Evolutionary conservation across 2,797 vertebrate genomes (phyloP).

Genomic region (Thaleichthys pacificus): DNA sequence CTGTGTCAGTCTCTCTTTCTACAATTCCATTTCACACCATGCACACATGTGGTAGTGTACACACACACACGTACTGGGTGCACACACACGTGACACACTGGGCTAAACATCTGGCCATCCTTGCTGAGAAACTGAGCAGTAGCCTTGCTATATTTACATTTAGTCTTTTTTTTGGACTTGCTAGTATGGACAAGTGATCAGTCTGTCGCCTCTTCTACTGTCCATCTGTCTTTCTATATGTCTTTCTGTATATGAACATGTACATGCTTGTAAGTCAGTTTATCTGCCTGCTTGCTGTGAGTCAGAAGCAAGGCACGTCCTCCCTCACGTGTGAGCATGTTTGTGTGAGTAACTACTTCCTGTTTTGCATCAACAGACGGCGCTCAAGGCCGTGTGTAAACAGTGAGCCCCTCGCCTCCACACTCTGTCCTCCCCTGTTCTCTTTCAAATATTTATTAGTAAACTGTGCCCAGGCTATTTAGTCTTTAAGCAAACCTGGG

Average conservation of each 20-base stretch:
- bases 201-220: background rate
- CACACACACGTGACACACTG: background rate
- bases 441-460: slow-evolving; percentile 20
- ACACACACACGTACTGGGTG: no score
- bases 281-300: slow-evolving; percentile 15
- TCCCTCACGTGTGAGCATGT: background rate
- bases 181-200: background rate
- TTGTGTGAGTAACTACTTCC: slow-evolving; percentile 2
- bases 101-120: background rate
- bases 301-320: slow-evolving; percentile 7
- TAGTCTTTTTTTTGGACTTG: no score
- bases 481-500: background rate
- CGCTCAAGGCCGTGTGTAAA: background rate
- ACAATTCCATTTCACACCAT: no score
- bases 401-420: background rate
- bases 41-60: no score
- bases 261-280: background rate
- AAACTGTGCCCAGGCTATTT: slow-evolving; percentile 1
- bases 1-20: no score
- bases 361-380: background rate
- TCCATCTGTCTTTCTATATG: no score
- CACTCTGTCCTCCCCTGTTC: background rate
- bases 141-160: no score
- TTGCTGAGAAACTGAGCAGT: background rate
- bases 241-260: background rate